Percentiles rank a stretch among this genome's conserved stretches.
Conservation (phyloP, 2,888 invertebrate genomes). For the Conchocele bisecta region DNA sequence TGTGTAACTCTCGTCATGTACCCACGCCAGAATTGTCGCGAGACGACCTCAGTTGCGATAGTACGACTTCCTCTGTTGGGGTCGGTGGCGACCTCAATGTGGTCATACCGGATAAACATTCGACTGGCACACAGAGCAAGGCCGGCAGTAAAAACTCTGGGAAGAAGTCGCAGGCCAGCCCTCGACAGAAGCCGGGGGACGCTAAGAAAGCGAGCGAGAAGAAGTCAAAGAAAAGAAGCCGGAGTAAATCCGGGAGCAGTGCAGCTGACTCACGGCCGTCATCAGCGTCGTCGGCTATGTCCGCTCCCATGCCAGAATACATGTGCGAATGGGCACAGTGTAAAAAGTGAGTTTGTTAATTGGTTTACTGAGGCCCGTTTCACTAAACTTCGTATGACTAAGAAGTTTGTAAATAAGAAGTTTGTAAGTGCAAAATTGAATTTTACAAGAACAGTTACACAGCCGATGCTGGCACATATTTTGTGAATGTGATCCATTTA, state of each 20-base stretch:
- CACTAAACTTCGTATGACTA: no score
- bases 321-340: conserved; percentile 98
- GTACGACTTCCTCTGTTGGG: conserved; percentile 67
- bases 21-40: conserved; percentile 69
- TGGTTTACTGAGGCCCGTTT: no score
- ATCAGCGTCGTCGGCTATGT: conserved; percentile 56
- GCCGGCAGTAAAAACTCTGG: conserved; percentile 41
- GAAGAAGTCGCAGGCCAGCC: conserved; percentile 46
- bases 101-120: conserved; percentile 68
- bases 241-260: conserved; percentile 64
- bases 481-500: no score
- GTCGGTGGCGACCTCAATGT: conserved; percentile 58
- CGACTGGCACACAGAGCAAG: conserved; percentile 54
- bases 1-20: conserved; percentile 66
- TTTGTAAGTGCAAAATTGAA: no score
- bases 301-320: conserved; percentile 79
- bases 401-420: no score
- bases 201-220: conserved; percentile 37
- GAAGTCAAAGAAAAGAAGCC: conserved; percentile 66
- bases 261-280: conserved; percentile 41
- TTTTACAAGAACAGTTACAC: no score
- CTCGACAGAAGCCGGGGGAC: conserved; percentile 43
- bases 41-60: conserved; percentile 75
- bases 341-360: conserved; percentile 85
- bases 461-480: no score